Base-by-base conservation (phyloP, 1,140 invertebrate genomes). In the Brachionus paranguensis region DNA sequence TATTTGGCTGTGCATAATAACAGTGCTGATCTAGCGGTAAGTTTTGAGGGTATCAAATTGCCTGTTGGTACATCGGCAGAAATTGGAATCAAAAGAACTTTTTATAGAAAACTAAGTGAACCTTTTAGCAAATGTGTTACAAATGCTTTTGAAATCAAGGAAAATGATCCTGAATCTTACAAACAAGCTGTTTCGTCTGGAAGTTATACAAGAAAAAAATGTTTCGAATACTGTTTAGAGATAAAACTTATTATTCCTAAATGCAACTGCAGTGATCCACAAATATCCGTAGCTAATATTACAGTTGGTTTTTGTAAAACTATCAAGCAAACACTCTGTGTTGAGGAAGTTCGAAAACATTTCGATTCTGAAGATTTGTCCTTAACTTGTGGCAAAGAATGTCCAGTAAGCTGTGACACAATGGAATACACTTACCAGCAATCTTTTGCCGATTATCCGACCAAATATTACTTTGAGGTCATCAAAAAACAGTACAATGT, bases 201-300 rank as follows among this genome's bases (percentile, higher is more conserved):
- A 0, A 14, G 20, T 14, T 81, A 81, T n/a, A 29, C n/a, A 0
- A 41, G 33, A 68, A 81, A 60, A 47, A 41, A 33, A 10, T 81
- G 78, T 24, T 60, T 29, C 14, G 78, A 81, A 68, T 60, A 65
- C 14, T 81, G 78, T 68, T 0, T 81, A 4, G 33, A 29, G 8
- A 10, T 27, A 24, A 27, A 24, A 10, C 64, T 45, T 47, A 81
- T 81, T 33, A 33, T 64, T 14, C 50, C 78, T 0, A 8, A n/a
- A 17, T 81, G 78, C 27, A 81, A 81, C 12, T 81, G 78, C 14
- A 64, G 27, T 29, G 78, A 81, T 37, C 78, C 78, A 47, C 53
- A 41, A 29, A 47, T 45, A 1, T 3, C 20, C 11, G 14, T 0
- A 3, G 12, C 8, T 11, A 14, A 47, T 47, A 1, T 14, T 14